Conservation (phyloP, 2,888 invertebrate species). For the Spialia ferax region DNA sequence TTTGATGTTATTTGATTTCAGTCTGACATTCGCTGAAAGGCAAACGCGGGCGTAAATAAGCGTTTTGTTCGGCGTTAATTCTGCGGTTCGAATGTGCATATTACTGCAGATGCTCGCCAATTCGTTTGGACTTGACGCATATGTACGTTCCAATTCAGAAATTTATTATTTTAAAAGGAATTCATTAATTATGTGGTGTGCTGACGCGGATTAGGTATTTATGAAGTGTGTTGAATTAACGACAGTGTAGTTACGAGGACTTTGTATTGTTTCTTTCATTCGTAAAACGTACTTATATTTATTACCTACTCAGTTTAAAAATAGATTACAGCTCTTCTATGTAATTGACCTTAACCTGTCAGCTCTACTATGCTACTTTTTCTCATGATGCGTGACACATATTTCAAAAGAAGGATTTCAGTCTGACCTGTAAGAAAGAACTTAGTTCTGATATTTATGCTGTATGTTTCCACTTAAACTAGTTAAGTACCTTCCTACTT, state of each 20-base stretch:
- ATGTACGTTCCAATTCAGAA: neutral
- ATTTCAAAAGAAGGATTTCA: too few relatives aligned
- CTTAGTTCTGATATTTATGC: too few relatives aligned
- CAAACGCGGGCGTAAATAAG: slow-evolving; percentile 54
- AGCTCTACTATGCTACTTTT: too few relatives aligned
- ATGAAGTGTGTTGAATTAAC: neutral
- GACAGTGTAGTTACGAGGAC: neutral
- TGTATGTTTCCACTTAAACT: too few relatives aligned
- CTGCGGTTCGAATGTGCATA: slow-evolving; percentile 15
- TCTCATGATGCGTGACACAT: too few relatives aligned
- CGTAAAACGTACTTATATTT: neutral
- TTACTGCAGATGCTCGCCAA: slow-evolving; percentile 14
- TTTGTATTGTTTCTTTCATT: neutral
- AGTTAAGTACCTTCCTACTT: too few relatives aligned
- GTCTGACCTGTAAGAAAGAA: too few relatives aligned
- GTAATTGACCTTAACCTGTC: too few relatives aligned
- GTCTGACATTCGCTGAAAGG: slow-evolving; percentile 62
- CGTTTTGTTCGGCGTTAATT: slow-evolving; percentile 51
- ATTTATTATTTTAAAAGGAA: slow-evolving; percentile 9
- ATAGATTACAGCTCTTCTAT: too few relatives aligned
- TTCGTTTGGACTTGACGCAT: neutral
- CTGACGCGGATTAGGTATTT: neutral
- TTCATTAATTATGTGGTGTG: neutral
- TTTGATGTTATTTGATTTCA: slow-evolving; percentile 68
- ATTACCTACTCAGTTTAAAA: too few relatives aligned